Evolutionary conservation across 2,797 vertebrate genomes (phyloP).

Genomic region (Bryconaethiops microstoma): DNA sequence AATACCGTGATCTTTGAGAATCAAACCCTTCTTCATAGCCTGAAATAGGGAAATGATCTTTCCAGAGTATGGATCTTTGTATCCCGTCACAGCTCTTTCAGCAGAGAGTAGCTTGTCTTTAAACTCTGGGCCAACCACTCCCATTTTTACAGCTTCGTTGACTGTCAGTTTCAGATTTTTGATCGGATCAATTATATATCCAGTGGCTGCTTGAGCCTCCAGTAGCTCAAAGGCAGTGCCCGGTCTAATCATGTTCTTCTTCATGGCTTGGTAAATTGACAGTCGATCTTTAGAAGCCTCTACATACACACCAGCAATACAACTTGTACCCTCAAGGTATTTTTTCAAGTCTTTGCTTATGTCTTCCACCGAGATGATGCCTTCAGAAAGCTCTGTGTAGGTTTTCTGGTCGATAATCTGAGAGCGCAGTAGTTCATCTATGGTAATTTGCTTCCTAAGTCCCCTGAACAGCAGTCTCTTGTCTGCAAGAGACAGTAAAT

Average conservation of each 20-base stretch:
- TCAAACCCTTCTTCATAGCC: conserved; percentile 98
- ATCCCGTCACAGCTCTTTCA: conserved; percentile 93
- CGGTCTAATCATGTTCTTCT: conserved; percentile 96
- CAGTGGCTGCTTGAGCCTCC: conserved; percentile 95
- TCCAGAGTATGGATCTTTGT: conserved; percentile 92
- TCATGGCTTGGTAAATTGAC: conserved; percentile 98
- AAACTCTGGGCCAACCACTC: conserved; percentile 92
- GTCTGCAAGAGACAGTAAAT: conserved; percentile 85
- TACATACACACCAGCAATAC: conserved; percentile 92
- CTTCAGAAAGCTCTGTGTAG: conserved; percentile 85
- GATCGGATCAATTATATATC: conserved; percentile 95
- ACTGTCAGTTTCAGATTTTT: conserved; percentile 94
- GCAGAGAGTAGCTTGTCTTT: conserved; percentile 97
- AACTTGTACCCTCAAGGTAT: conserved; percentile 94
- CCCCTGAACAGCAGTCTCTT: conserved; percentile 89
- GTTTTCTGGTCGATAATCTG: conserved; percentile 89
- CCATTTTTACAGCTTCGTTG: conserved; percentile 89
- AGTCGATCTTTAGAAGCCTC: conserved; percentile 92
- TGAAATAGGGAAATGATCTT: conserved; percentile 96
- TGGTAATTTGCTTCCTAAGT: conserved; percentile 90
- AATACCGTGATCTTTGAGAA: conserved; percentile 95
- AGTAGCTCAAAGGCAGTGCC: conserved; percentile 96
- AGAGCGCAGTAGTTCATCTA: conserved; percentile 91
- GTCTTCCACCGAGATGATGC: conserved; percentile 87
- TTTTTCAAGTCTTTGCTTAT: conserved; percentile 87